Evolutionary conservation across 2,888 invertebrate species (phyloP).

Genomic region (Pyrocoelia pectoralis): DNA sequence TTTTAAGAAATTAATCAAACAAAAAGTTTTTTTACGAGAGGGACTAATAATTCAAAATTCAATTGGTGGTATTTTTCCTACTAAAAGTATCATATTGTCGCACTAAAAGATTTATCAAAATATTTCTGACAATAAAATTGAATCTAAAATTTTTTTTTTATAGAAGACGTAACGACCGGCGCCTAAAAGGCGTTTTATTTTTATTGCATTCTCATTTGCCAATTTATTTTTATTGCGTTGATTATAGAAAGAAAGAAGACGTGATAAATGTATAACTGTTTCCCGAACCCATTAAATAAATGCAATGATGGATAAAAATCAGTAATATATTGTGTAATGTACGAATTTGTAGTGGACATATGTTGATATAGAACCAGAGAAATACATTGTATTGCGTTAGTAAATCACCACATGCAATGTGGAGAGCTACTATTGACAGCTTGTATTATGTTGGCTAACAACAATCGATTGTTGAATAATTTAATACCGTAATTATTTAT

Average conservation of each 20-base stretch:
- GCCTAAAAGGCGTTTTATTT: conserved; percentile 1
- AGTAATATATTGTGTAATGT: conserved; percentile 7
- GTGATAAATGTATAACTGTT: conserved; percentile 19
- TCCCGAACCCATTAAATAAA: conserved; percentile 18
- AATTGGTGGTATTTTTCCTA: too few species aligned
- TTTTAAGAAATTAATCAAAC: too few species aligned
- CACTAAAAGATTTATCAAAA: background rate
- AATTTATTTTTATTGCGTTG: conserved; percentile 1
- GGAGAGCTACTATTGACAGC: background rate
- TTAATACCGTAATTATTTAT: background rate
- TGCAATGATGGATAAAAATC: conserved; percentile 23
- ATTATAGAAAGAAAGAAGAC: conserved; percentile 10
- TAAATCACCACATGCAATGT: background rate
- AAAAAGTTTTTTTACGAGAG: too few species aligned
- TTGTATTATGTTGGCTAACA: background rate
- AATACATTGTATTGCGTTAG: background rate
- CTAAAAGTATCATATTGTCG: too few species aligned
- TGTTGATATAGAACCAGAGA: background rate
- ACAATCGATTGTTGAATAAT: background rate
- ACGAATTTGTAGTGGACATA: background rate
- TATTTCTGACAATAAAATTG: background rate
- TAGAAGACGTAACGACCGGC: background rate
- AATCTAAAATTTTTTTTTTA: conserved; percentile 1
- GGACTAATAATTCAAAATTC: too few species aligned
- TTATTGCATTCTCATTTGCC: background rate